These are phyloP conservation scores for Limnephilus lunatus DNA, from an alignment of 2,888 invertebrate genomes.

Conservation along the genomic window DNA sequence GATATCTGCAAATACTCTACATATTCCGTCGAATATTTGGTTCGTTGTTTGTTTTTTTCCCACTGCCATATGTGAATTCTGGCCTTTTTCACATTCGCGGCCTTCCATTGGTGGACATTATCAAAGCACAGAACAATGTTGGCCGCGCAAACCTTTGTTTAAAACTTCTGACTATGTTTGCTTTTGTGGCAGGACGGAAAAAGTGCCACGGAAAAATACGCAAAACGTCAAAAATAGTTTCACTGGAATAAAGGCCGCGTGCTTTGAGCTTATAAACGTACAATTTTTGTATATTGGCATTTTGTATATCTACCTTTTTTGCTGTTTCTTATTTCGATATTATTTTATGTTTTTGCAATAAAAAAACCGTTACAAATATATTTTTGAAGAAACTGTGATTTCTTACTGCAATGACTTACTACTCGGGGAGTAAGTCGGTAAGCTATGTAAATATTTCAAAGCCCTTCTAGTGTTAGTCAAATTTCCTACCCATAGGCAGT, in stretches of 20 bases:
- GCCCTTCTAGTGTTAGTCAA: too few relatives aligned
- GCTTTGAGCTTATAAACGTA: constrained; percentile 13
- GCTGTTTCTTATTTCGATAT: not conserved
- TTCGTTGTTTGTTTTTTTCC: not conserved
- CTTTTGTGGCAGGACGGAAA: constrained; percentile 26
- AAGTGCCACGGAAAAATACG: constrained; percentile 42
- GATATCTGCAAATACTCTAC: not conserved
- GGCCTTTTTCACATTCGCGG: constrained; percentile 17
- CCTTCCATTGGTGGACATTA: constrained; percentile 11
- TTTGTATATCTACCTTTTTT: not conserved
- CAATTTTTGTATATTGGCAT: not conserved
- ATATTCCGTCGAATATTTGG: constrained; percentile 37
- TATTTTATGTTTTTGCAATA: too few relatives aligned
- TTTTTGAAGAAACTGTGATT: too few relatives aligned
- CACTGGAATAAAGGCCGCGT: constrained; percentile 18
- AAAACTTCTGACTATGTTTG: constrained; percentile 18
- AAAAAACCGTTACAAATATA: too few relatives aligned
- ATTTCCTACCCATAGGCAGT: too few relatives aligned
- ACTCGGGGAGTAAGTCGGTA: too few relatives aligned
- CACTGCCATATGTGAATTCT: not conserved
- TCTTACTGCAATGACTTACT: too few relatives aligned
- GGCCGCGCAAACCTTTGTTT: constrained; percentile 24
- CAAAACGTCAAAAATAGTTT: constrained; percentile 46
- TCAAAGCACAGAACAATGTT: constrained; percentile 9
- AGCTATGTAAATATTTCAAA: too few relatives aligned